Evolutionary conservation across 2,888 invertebrate species (phyloP).

Genomic region (Coelopa pilipes): DNA sequence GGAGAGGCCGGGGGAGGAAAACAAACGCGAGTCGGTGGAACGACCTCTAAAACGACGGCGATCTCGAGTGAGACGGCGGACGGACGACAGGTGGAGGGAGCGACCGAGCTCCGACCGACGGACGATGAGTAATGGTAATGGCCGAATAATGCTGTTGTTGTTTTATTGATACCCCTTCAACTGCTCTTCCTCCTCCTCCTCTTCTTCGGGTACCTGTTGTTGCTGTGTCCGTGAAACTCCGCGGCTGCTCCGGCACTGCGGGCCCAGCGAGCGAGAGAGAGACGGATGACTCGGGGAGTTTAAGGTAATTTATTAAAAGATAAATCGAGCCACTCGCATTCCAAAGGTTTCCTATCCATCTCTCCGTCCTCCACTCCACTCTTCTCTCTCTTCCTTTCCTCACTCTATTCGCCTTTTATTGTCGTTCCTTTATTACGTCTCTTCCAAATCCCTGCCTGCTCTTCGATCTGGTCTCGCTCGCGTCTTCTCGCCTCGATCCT

Average conservation of each 20-base stretch:
- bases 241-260: no score
- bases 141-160: conserved; percentile 9
- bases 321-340: background rate
- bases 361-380: background rate
- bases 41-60: conserved; percentile 30
- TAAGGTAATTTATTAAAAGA: conserved; percentile 16
- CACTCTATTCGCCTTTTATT: no score
- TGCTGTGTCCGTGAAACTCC: no score
- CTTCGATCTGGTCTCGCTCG: background rate
- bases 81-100: no score
- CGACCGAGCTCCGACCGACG: background rate
- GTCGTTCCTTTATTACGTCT: no score
- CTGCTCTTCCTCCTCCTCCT: no score
- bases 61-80: conserved; percentile 3
- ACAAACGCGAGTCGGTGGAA: conserved; percentile 24
- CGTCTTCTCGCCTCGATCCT: background rate
- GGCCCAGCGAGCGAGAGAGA: no score
- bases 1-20: no score
- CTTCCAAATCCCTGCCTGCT: background rate
- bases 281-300: background rate
- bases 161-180: background rate
- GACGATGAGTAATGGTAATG: conserved; percentile 12
- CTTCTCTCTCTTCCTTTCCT: no score
- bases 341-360: background rate
- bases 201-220: no score